These are phyloP conservation scores for Marisa cornuarietis DNA, from an alignment of 1,140 invertebrate genomes.

Conservation along the genomic window DNA sequence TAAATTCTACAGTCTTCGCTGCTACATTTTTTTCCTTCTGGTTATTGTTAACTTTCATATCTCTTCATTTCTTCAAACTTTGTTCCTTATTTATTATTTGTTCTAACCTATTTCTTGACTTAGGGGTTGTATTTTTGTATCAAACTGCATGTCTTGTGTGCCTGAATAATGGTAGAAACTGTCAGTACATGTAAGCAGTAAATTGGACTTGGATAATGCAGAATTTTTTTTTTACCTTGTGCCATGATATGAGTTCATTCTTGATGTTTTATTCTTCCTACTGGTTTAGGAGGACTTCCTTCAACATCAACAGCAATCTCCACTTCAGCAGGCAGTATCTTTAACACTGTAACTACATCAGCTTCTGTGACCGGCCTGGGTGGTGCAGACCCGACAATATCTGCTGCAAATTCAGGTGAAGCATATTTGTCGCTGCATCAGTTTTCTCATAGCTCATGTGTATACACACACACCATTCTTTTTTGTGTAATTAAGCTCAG, in stretches of 20 bases:
- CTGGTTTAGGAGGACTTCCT: background rate
- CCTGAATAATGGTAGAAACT: too few species aligned
- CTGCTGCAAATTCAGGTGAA: slow-evolving; percentile 74
- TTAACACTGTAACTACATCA: slow-evolving; percentile 17
- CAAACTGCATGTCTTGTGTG: too few species aligned
- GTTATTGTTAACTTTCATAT: too few species aligned
- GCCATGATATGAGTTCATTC: background rate
- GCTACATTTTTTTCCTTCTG: too few species aligned
- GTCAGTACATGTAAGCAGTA: too few species aligned
- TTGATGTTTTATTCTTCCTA: background rate
- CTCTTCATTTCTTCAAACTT: too few species aligned
- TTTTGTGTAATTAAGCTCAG: background rate
- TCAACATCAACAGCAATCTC: slow-evolving; percentile 9
- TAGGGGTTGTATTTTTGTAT: too few species aligned
- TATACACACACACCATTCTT: background rate
- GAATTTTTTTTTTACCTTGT: background rate
- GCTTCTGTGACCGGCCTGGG: slow-evolving; percentile 30
- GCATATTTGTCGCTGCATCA: slow-evolving; percentile 72
- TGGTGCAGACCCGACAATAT: slow-evolving; percentile 43
- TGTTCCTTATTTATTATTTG: too few species aligned
- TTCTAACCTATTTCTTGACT: too few species aligned
- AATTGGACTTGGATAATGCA: background rate
- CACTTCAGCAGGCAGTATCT: slow-evolving; percentile 32
- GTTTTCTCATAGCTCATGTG: too few species aligned
- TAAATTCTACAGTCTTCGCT: too few species aligned